These are phyloP conservation scores for Arvicanthis niloticus DNA, from an alignment of 2,113 vertebrate species.

Conservation along the genomic window DNA sequence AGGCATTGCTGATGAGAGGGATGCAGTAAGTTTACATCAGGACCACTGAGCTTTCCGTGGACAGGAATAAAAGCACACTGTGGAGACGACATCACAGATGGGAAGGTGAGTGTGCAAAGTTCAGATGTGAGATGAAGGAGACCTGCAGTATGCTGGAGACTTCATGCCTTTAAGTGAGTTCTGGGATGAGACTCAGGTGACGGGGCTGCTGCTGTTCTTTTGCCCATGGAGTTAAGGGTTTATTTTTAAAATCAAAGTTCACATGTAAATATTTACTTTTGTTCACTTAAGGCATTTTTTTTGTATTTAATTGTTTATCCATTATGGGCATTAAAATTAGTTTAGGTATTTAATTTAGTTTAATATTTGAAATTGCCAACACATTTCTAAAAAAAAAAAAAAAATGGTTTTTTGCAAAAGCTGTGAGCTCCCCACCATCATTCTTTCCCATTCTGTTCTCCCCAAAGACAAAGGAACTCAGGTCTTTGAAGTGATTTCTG, in stretches of 20 bases:
- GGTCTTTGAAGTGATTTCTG: background rate
- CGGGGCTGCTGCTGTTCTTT: background rate
- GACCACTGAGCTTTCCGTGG: background rate
- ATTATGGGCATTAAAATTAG: background rate
- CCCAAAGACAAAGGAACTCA: background rate
- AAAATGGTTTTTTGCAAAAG: background rate
- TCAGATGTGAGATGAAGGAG: background rate
- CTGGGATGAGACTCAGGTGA: background rate
- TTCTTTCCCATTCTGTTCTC: fast-evolving
- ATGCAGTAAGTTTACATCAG: background rate
- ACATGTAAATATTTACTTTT: background rate
- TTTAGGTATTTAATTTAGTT: background rate
- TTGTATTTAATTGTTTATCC: background rate
- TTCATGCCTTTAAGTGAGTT: background rate
- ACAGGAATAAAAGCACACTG: background rate
- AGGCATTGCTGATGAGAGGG: background rate
- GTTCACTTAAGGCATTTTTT: background rate
- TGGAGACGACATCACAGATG: fast-evolving
- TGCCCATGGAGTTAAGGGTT: background rate
- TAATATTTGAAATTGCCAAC: background rate
- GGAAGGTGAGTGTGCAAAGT: background rate
- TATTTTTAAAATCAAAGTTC: background rate
- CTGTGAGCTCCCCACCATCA: background rate
- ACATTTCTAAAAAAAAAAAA: background rate
- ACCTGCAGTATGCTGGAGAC: background rate